Evolutionary conservation across 2,797 vertebrate genomes (phyloP).

Genomic region (Vireo griseus): DNA sequence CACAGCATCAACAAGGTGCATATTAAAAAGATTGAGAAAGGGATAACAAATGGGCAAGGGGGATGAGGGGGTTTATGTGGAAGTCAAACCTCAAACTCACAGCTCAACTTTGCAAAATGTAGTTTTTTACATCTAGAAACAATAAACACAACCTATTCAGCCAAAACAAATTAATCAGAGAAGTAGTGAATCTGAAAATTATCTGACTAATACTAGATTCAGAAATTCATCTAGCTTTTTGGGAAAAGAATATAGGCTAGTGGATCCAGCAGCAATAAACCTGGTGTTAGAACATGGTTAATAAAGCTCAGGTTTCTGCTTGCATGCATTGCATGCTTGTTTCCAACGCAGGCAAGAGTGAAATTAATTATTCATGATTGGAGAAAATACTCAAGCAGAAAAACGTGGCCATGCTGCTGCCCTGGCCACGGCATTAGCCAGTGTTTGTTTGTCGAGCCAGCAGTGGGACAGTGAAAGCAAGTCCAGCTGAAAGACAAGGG

Average conservation of each 20-base stretch:
- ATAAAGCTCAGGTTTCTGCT: not conserved
- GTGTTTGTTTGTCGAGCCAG: not conserved
- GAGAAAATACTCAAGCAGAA: not conserved
- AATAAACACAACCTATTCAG: not conserved
- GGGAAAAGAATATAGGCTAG: not conserved
- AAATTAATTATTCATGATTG: not conserved
- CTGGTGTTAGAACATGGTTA: not conserved
- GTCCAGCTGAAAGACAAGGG: not conserved
- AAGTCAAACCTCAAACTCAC: not conserved
- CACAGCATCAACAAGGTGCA: not conserved
- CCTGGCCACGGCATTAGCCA: not conserved
- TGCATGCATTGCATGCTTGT: not conserved
- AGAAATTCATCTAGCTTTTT: not conserved
- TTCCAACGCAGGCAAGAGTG: not conserved
- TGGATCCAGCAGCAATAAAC: not conserved
- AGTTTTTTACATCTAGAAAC: not conserved
- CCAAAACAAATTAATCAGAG: not conserved
- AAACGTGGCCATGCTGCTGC: not conserved
- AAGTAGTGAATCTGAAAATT: not conserved
- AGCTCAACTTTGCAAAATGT: not conserved
- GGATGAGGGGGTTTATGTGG: not conserved
- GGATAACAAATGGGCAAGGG: rapidly evolving
- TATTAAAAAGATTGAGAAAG: not conserved
- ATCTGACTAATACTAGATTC: not conserved
- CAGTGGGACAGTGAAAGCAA: not conserved